Base-by-base conservation (phyloP, 2,113 vertebrate genomes). In the Vulpes vulpes region DNA sequence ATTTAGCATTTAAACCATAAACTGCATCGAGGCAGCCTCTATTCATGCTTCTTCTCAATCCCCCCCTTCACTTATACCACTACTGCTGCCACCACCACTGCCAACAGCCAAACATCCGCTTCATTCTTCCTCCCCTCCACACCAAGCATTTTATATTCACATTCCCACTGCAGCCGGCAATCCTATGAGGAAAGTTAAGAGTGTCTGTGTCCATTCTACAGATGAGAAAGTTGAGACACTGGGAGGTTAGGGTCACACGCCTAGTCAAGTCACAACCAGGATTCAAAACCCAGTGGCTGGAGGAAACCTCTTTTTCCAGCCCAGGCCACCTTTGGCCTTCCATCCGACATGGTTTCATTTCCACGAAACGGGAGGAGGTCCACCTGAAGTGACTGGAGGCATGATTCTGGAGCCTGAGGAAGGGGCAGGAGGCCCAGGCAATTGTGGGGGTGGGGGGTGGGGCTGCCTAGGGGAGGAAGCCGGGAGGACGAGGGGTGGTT, bases 11-110 rank as follows among this genome's bases (percentile, higher is more conserved):
- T 43, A 43, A 43, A 43, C 43, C 43, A 43, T 43, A 43, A 43
- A 43, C 43, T 43, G 43, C 43, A 43, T 2, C 2, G 0, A 62
- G 73, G 49, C 0, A n/a, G 43, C 30, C 73, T 51, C 23, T 2
- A 9, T 17, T n/a, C 22, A 0, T 5, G 15, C 20, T 10, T 9
- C 38, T 55, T 19, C 53, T 10, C 20, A 3, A 1, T 0, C 2
- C 4, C 19, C 22, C 22, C 35, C 62, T 43, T 23, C 8, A 4
- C 14, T 22, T 17, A 17, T 8, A 62, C 2, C 3, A 3, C 20
- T 1, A 0, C 14, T 1, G 3, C 32, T 19, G 25, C 64, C 43
- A n/a, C 43, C 2, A 51, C 14, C 2, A 5, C 23, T 19, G 25
- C 64, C 43, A n/a, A 55, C 2, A 51, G 53, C 17, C 35, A 57